Percentiles rank a stretch among this genome's conserved stretches.
Conservation (phyloP, 1,140 invertebrate species). For the Drosophila pandora region DNA sequence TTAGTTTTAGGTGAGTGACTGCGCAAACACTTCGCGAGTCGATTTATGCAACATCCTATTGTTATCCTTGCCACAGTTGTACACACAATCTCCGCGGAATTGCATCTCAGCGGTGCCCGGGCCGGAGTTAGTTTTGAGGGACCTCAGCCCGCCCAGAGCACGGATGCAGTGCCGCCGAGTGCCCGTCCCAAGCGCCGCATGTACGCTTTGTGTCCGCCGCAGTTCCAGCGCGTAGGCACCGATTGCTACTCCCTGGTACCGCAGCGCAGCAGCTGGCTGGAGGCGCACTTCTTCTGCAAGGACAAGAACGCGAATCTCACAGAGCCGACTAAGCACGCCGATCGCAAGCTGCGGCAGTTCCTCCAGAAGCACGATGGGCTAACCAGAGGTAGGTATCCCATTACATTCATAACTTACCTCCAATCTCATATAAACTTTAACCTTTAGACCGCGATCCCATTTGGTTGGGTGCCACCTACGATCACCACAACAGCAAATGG, state of each 20-base stretch:
- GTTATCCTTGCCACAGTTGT: constrained; percentile 33
- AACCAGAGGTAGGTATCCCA: constrained; percentile 36
- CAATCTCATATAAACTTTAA: background rate
- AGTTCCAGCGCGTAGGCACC: constrained; percentile 87
- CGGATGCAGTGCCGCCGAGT: constrained; percentile 14
- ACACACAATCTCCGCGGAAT: constrained; percentile 55
- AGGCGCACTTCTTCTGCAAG: constrained; percentile 88
- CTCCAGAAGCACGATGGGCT: constrained; percentile 80
- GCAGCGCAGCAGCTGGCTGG: constrained; percentile 86
- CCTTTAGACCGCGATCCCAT: constrained; percentile 85
- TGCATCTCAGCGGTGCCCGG: constrained; percentile 53
- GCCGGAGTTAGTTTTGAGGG: constrained; percentile 50
- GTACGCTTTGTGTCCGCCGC: constrained; percentile 85
- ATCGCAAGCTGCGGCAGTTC: constrained; percentile 85
- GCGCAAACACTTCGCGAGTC: constrained; percentile 18
- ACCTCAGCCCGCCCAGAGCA: constrained; percentile 14
- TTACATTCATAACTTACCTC: background rate
- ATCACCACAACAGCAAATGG: constrained; percentile 86
- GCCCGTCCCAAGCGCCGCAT: constrained; percentile 59
- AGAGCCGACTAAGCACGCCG: constrained; percentile 85
- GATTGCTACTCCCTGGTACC: constrained; percentile 88
- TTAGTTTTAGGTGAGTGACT: constrained; percentile 71
- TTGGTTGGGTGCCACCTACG: constrained; percentile 88
- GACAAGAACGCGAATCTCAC: constrained; percentile 86
- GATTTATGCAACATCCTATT: constrained; percentile 21